Percentiles rank a stretch among this genome's conserved stretches.
Conservation (phyloP, 2,797 vertebrate genomes). For the Buceros bicornis region DNA sequence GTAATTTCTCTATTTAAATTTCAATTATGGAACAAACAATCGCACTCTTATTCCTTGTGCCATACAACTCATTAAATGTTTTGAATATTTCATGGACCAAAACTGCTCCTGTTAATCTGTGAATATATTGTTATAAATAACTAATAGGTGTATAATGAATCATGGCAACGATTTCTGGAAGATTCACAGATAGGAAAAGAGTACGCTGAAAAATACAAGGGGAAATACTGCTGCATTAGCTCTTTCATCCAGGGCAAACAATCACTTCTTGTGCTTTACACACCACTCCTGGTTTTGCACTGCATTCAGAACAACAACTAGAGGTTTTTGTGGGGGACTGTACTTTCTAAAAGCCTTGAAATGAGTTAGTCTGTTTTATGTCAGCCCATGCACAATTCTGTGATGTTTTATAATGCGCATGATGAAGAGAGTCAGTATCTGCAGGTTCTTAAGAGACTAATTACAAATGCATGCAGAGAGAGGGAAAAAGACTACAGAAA, state of each 20-base stretch:
- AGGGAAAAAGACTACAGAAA: neutral
- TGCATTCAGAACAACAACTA: neutral
- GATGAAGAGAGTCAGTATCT: neutral
- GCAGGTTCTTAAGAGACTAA: neutral
- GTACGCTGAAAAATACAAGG: neutral
- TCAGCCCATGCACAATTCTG: neutral
- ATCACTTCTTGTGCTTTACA: neutral
- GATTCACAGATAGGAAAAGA: neutral
- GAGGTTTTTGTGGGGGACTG: neutral
- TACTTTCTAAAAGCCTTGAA: neutral
- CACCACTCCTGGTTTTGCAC: neutral
- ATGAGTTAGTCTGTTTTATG: neutral
- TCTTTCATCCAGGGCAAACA: neutral
- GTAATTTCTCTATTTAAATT: slow-evolving; percentile 67
- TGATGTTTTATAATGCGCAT: neutral
- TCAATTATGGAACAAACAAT: slow-evolving; percentile 68
- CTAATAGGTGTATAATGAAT: slow-evolving; percentile 60
- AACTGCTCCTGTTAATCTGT: slow-evolving; percentile 45
- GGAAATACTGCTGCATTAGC: neutral
- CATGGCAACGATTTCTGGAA: neutral
- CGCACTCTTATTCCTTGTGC: neutral
- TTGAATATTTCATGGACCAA: slow-evolving; percentile 64
- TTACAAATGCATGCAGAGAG: neutral
- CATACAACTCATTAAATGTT: slow-evolving; percentile 36
- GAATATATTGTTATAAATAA: slow-evolving; percentile 67